Conservation (phyloP, 1,140 invertebrate genomes). For the Trichonephila inaurata region DNA sequence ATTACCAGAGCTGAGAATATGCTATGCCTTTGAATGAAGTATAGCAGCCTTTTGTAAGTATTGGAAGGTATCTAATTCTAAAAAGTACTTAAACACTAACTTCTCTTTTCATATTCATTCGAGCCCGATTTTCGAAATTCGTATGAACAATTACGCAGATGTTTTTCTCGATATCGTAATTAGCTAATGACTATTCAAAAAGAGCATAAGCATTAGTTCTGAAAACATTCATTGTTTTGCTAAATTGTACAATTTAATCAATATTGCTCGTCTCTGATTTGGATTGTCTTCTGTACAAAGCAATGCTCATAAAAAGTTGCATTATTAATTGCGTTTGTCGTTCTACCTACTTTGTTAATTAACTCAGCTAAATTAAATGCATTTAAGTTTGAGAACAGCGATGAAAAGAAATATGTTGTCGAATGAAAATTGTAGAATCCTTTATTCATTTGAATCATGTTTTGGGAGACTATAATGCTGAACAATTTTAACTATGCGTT, state of each 20-base stretch:
- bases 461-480: background rate
- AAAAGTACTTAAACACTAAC: background rate
- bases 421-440: constrained; percentile 34
- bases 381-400: constrained; percentile 47
- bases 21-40: background rate
- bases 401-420: constrained; percentile 46
- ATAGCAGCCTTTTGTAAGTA: background rate
- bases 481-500: background rate
- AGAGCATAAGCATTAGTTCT: constrained; percentile 47
- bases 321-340: constrained; percentile 46
- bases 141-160: background rate
- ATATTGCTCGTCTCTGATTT: constrained; percentile 33
- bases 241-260: constrained; percentile 40
- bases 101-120: constrained; percentile 19
- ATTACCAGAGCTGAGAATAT: background rate
- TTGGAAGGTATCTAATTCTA: background rate
- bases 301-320: constrained; percentile 25
- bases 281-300: constrained; percentile 31
- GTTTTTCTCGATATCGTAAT: constrained; percentile 45
- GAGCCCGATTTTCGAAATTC: constrained; percentile 15
- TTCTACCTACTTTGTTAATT: constrained; percentile 23
- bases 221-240: constrained; percentile 46
- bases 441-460: constrained; percentile 4
- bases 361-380: constrained; percentile 32
- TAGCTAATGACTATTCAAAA: constrained; percentile 42